Conservation (phyloP, 2,113 vertebrate species). For the Octodon degus region DNA sequence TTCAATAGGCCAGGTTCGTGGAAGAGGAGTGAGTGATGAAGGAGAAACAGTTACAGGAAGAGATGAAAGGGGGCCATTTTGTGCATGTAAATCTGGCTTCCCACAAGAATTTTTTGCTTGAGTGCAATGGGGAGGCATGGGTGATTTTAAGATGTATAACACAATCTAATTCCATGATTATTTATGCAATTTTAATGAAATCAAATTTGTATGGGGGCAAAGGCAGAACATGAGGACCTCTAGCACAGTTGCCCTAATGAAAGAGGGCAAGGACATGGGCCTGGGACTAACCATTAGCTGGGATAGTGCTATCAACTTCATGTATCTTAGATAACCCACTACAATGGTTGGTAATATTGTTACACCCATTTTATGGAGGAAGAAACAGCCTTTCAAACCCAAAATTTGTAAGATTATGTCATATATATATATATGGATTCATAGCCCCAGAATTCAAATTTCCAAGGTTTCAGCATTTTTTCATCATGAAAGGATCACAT, state of each 20-base stretch:
- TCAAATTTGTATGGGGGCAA: not conserved
- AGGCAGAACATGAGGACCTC: not conserved
- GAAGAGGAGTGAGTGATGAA: not conserved
- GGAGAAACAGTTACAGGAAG: not conserved
- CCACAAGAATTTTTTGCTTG: not conserved
- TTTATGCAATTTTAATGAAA: not conserved
- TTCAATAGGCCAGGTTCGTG: not conserved
- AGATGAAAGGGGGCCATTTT: not conserved
- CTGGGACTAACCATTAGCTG: too few species aligned
- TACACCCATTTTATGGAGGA: too few species aligned
- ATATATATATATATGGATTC: too few species aligned
- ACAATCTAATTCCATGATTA: not conserved
- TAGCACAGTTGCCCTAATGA: not conserved
- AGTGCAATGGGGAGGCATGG: not conserved
- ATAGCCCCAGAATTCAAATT: too few species aligned
- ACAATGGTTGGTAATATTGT: too few species aligned
- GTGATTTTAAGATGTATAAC: not conserved
- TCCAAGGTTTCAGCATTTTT: too few species aligned
- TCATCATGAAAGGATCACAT: too few species aligned
- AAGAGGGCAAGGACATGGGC: not conserved
- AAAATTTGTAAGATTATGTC: too few species aligned
- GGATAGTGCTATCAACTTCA: too few species aligned
- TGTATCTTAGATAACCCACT: too few species aligned
- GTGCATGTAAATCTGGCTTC: fast-evolving
- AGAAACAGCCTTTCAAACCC: too few species aligned